A percentile compares a stretch with the other conserved stretches of the same genome.
Evolutionary conservation across 2,888 invertebrate species (phyloP).

Genomic region (Vesta saturnalis): DNA sequence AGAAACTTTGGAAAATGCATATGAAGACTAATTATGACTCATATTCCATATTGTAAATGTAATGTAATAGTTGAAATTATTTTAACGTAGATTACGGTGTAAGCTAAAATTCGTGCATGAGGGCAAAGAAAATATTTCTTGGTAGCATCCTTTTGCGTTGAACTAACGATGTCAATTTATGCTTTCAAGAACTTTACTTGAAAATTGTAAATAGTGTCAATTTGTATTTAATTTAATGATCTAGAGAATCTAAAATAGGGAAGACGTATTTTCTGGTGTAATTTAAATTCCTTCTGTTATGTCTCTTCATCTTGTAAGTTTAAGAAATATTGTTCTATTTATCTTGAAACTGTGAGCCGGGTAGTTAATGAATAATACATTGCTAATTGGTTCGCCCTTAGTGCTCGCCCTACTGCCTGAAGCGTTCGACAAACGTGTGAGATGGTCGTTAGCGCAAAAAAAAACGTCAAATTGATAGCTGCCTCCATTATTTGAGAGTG

Average conservation of each 20-base stretch:
- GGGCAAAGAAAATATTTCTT: not conserved
- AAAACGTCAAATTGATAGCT: slow-evolving; percentile 57
- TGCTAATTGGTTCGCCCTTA: slow-evolving; percentile 48
- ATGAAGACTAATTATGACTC: too few species aligned
- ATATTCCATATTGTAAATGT: too few species aligned
- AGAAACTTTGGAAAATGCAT: too few species aligned
- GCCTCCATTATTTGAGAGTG: slow-evolving; percentile 57
- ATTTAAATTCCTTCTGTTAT: slow-evolving; percentile 22
- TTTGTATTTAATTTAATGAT: slow-evolving; percentile 6
- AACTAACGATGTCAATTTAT: slow-evolving; percentile 8
- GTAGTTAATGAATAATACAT: slow-evolving; percentile 52
- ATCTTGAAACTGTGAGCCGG: slow-evolving; percentile 31
- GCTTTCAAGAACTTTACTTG: not conserved
- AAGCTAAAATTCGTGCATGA: not conserved
- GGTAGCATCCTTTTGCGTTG: not conserved
- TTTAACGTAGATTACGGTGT: too few species aligned
- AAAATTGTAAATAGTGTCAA: slow-evolving; percentile 7
- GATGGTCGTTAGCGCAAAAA: slow-evolving; percentile 51
- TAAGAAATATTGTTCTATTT: slow-evolving; percentile 32
- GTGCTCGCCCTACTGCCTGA: slow-evolving; percentile 25
- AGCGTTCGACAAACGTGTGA: slow-evolving; percentile 40
- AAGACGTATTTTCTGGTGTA: slow-evolving; percentile 13
- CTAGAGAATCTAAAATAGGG: not conserved
- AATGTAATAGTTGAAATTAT: too few species aligned
- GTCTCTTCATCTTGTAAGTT: slow-evolving; percentile 15